These are phyloP conservation scores for Orussus abietinus DNA, from an alignment of 1,140 invertebrate species.

Conservation along the genomic window DNA sequence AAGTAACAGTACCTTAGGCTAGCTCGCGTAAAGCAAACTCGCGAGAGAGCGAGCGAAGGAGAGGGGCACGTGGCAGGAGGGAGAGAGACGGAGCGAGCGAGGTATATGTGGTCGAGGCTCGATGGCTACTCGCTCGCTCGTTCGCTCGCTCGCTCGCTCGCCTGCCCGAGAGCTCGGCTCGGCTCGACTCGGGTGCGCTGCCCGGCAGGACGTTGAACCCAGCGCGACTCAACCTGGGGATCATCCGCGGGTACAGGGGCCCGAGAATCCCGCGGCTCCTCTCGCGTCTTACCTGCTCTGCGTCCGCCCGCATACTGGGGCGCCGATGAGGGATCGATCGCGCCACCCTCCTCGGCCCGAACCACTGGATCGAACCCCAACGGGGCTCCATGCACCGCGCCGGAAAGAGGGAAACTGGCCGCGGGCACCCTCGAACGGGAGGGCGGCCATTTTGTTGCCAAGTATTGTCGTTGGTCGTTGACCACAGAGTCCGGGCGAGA, in stretches of 20 bases:
- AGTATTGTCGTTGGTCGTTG: too few species aligned
- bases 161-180: constrained; percentile 27
- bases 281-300: constrained; percentile 1
- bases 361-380: too few species aligned
- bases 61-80: too few species aligned
- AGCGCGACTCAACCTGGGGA: constrained; percentile 54
- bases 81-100: constrained; percentile 13
- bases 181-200: constrained; percentile 47
- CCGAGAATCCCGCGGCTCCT: background rate
- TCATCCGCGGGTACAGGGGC: constrained; percentile 45
- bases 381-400: too few species aligned
- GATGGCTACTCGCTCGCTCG: constrained; percentile 26
- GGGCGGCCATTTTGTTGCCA: too few species aligned
- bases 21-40: constrained; percentile 33
- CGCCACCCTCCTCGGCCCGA: too few species aligned
- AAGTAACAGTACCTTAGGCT: constrained; percentile 49
- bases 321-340: too few species aligned
- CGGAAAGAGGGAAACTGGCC: too few species aligned
- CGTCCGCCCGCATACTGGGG: too few species aligned
- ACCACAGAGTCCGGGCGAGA: too few species aligned
- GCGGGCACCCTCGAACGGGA: too few species aligned
- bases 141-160: constrained; percentile 20
- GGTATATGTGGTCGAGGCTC: constrained; percentile 24
- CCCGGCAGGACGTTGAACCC: constrained; percentile 52
- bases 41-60: too few species aligned